Evolutionary conservation across 2,888 invertebrate genomes (phyloP), one percentile per base, ranked within the genome.

Genomic region (Pseudococcus viburni): DNA sequence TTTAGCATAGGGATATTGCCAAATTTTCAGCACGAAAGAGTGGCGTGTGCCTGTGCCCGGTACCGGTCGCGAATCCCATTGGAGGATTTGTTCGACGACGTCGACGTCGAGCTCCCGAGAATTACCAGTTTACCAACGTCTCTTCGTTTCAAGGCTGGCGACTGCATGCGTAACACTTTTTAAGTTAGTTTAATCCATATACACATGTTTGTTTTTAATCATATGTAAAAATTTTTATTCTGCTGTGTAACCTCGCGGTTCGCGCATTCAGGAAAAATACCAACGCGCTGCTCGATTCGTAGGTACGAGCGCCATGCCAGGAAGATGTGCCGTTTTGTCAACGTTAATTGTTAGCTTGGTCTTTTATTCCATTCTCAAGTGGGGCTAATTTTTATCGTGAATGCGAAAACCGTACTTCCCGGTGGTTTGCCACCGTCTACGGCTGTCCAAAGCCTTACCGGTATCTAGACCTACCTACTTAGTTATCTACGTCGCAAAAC

Each of bases 141-240:
- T 83, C 80, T 46, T 46, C 80, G 80, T 83, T 83, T 83, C 80
- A 83, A 83, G 80, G 80, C 80, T 83, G 80, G 80, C 80, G 33
- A 83, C 80, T 83, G 22, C 80, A 83, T 83, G 80, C 80, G 80
- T 83, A 83, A 83, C 80, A 83, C 80, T 83, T 83, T 83, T 83
- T 83, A 83, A 83, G 80, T 83, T 83, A 83, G 80, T 83, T 33
- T 3, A 83, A 33, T 73, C 80, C 80, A 64, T 64, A 64, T 64
- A 64, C 64, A 22, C 64, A 83, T 83, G 33, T 83, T 83, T 15
- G 64, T 64, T 64, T 64, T 22, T 64, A 64, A 64, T 64, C 64
- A 1, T 22, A 22, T 22, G 12, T 64, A 17, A 33, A 73, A 19
- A 46, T 46, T 83, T 83, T 83, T 83, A 33, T 83, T 26, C 22